Evolutionary conservation across 2,797 vertebrate genomes (phyloP).

Genomic region (Threskiornis aethiopicus): DNA sequence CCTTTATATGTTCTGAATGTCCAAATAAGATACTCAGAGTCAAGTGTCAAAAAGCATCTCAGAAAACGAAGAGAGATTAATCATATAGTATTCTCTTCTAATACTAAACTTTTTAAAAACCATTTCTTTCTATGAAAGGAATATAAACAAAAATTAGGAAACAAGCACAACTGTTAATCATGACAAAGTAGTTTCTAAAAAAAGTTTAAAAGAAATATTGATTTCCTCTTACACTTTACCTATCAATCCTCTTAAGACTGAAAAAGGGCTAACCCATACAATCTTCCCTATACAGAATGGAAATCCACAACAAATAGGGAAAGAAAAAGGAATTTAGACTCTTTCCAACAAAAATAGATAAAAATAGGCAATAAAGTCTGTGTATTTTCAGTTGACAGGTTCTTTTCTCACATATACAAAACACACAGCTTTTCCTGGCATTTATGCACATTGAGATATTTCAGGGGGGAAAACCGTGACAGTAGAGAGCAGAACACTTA

Average conservation of each 20-base stretch:
- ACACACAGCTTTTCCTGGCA: not conserved
- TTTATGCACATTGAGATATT: not conserved
- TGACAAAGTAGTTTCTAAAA: not conserved
- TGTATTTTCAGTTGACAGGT: not conserved
- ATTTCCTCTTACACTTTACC: not conserved
- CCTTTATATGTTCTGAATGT: not conserved
- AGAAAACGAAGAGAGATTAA: not conserved
- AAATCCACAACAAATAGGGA: not conserved
- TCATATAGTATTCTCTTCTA: not conserved
- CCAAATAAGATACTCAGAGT: not conserved
- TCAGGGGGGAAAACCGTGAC: not conserved
- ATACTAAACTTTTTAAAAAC: not conserved
- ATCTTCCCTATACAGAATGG: not conserved
- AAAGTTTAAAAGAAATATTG: fast-evolving
- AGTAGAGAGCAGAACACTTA: not conserved
- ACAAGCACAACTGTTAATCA: not conserved
- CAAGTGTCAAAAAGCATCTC: not conserved
- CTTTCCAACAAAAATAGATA: not conserved
- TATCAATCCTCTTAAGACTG: not conserved
- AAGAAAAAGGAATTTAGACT: not conserved
- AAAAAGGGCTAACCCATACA: not conserved
- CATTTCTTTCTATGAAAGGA: not conserved
- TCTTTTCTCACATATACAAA: not conserved
- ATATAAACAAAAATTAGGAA: not conserved
- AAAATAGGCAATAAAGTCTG: not conserved